Conservation (phyloP, 92 coral and sea anemone species). For the Parazoanthus swiftii region DNA sequence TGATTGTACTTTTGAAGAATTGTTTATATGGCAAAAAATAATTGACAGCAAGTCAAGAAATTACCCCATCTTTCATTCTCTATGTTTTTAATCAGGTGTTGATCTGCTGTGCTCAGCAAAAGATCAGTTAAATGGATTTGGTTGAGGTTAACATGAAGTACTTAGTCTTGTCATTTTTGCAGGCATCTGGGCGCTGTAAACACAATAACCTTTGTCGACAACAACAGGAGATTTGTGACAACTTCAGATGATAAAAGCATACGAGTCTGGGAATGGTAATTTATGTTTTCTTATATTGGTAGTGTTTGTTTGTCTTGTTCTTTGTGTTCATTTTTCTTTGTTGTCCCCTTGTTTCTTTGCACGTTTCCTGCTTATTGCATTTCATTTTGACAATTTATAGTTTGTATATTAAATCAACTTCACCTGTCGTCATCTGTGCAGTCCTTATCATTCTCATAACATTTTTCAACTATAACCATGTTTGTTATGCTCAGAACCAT, state of each 20-base stretch:
- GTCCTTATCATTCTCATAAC: not conserved
- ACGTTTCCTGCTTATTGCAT: not conserved
- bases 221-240: conserved; percentile 94
- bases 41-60: too few relatives aligned
- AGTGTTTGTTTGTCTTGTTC: not conserved
- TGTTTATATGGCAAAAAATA: too few relatives aligned
- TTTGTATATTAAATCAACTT: not conserved
- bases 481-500: too few relatives aligned
- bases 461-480: not conserved
- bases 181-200: conserved; percentile 99
- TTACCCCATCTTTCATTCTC: too few relatives aligned
- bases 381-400: not conserved
- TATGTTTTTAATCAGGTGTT: too few relatives aligned
- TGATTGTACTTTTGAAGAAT: too few relatives aligned
- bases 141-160: not conserved
- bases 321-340: not conserved
- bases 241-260: conserved; percentile 98
- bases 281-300: not conserved
- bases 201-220: conserved; percentile 94
- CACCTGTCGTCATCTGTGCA: not conserved
- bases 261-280: conserved; percentile 98
- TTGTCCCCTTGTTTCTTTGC: not conserved
- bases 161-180: conserved; percentile 8
- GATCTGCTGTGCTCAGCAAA: too few relatives aligned
- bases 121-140: not conserved